These are phyloP conservation scores for Eptesicus fuscus DNA, from an alignment of 2,113 vertebrate genomes.

Conservation along the genomic window DNA sequence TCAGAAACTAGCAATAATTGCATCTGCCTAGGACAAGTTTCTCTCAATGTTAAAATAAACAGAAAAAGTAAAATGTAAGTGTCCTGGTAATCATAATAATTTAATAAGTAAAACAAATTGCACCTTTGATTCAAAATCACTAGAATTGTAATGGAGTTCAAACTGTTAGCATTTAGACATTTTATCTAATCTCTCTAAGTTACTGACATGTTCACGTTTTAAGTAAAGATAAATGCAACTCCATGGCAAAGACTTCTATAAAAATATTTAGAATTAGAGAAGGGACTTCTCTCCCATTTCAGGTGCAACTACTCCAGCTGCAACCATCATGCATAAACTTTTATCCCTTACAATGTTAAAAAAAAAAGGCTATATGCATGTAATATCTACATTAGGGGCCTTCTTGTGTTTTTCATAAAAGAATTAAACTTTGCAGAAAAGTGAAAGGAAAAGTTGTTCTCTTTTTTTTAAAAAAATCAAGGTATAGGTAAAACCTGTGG, in stretches of 20 bases:
- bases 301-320: not conserved
- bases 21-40: not conserved
- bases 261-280: slow-evolving; percentile 55
- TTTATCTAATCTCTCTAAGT: slow-evolving; percentile 43
- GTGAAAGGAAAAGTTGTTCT: slow-evolving; percentile 61
- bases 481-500: slow-evolving; percentile 66
- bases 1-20: slow-evolving; percentile 17
- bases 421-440: slow-evolving; percentile 61
- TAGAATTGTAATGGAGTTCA: not conserved
- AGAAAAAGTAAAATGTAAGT: not conserved
- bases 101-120: slow-evolving; percentile 22
- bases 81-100: not conserved
- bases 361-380: slow-evolving; percentile 21
- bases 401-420: slow-evolving; percentile 69
- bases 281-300: not conserved
- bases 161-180: not conserved
- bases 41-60: not conserved
- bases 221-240: slow-evolving; percentile 54
- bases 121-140: not conserved
- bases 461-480: slow-evolving; percentile 62
- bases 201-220: slow-evolving; percentile 30
- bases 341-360: slow-evolving; percentile 32
- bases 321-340: slow-evolving; percentile 51
- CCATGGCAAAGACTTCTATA: slow-evolving; percentile 2
- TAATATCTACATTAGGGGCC: slow-evolving; percentile 37